Evolutionary conservation across 1,140 invertebrate genomes (phyloP).

Genomic region (Solenopsis invicta): DNA sequence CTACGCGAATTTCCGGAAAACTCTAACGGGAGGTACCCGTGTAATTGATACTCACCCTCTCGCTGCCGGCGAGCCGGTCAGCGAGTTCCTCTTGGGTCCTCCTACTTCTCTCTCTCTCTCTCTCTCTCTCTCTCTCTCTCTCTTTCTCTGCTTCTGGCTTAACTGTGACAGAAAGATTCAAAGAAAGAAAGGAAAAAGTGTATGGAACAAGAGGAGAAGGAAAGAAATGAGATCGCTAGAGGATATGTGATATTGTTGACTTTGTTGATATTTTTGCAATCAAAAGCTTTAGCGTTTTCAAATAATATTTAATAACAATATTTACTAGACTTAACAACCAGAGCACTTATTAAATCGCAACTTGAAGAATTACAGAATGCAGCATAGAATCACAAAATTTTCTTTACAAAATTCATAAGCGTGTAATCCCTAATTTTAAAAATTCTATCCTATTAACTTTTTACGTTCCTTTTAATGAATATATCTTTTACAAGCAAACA

Average conservation of each 20-base stretch:
- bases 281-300: too few relatives aligned
- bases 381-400: not conserved
- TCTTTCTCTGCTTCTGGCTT: constrained; percentile 1
- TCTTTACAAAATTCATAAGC: not conserved
- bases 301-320: too few relatives aligned
- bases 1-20: constrained; percentile 86
- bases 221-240: not conserved
- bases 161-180: constrained; percentile 35
- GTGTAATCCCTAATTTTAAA: not conserved
- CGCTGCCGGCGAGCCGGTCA: constrained; percentile 36
- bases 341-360: not conserved
- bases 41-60: constrained; percentile 85
- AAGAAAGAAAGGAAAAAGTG: not conserved
- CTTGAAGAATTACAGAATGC: too few relatives aligned
- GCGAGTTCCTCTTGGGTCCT: not conserved
- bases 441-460: not conserved
- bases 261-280: not conserved
- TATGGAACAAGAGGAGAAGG: not conserved
- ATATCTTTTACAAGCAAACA: not conserved
- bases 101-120: not conserved
- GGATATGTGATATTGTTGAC: not conserved
- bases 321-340: too few relatives aligned
- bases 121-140: not conserved
- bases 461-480: not conserved
- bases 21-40: constrained; percentile 78